Conservation (phyloP, 2,113 vertebrate genomes). For the Regulus satrapa region DNA sequence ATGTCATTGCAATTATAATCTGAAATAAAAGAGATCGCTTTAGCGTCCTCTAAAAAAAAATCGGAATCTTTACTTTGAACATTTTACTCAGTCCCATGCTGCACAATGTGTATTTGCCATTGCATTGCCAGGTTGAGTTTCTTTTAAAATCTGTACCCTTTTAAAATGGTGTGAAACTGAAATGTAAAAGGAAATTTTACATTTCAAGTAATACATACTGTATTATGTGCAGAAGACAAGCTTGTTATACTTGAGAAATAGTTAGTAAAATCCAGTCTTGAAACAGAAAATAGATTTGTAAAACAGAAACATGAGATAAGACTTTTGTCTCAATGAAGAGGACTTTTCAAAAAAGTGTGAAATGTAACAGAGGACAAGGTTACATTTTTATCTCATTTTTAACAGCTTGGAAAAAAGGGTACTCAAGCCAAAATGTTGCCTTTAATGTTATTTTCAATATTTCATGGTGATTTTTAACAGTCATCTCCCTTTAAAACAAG, state of each 20-base stretch:
- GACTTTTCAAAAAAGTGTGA: not conserved
- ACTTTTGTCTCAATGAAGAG: not conserved
- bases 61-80: not conserved
- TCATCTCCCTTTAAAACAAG: not conserved
- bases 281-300: not conserved
- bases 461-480: constrained; percentile 18
- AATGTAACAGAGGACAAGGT: not conserved
- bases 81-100: not conserved
- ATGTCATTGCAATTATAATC: not conserved
- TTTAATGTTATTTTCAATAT: constrained; percentile 34
- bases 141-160: not conserved
- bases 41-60: not conserved
- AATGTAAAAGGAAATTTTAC: not conserved
- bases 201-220: too few relatives aligned
- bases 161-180: not conserved
- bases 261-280: not conserved
- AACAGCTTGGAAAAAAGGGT: not conserved
- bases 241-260: not conserved
- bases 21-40: not conserved
- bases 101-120: not conserved
- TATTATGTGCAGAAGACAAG: not conserved
- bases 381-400: not conserved
- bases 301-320: not conserved
- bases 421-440: not conserved
- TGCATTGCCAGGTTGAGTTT: not conserved